These are phyloP conservation scores for Cantharis nigra DNA, from an alignment of 2,888 invertebrate genomes.

Conservation along the genomic window DNA sequence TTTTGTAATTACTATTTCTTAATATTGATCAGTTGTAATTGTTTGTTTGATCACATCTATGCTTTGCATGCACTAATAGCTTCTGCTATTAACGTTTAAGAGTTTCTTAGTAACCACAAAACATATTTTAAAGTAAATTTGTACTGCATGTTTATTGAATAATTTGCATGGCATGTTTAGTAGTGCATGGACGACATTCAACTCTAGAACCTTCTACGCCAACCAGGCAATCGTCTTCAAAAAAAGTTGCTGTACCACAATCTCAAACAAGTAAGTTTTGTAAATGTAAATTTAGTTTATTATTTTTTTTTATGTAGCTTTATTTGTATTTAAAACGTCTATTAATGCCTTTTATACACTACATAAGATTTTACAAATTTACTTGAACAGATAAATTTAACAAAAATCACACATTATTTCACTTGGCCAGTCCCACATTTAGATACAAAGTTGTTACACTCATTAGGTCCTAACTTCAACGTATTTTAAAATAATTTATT, in stretches of 20 bases:
- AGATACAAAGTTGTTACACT: no score
- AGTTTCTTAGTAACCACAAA: background rate
- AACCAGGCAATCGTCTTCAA: slow-evolving; percentile 14
- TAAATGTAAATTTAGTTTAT: background rate
- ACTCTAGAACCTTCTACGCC: slow-evolving; percentile 1
- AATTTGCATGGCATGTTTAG: slow-evolving; percentile 32
- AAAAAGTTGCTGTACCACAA: slow-evolving; percentile 23
- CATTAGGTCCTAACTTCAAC: no score
- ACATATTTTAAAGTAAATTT: background rate
- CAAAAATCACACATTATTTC: no score
- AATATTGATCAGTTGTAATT: background rate
- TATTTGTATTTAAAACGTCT: background rate
- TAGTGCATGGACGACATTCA: slow-evolving; percentile 50
- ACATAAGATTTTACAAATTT: background rate
- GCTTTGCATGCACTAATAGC: background rate
- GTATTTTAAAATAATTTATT: no score
- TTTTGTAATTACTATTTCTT: background rate
- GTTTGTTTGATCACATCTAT: background rate
- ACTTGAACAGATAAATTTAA: no score
- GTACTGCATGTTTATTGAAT: slow-evolving; percentile 4
- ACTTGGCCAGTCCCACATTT: no score
- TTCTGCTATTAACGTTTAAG: background rate
- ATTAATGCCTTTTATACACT: background rate
- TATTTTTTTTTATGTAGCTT: background rate
- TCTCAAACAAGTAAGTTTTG: slow-evolving; percentile 34